Conservation (phyloP, 2,797 vertebrate species). For the Phataginus tetradactyla region DNA sequence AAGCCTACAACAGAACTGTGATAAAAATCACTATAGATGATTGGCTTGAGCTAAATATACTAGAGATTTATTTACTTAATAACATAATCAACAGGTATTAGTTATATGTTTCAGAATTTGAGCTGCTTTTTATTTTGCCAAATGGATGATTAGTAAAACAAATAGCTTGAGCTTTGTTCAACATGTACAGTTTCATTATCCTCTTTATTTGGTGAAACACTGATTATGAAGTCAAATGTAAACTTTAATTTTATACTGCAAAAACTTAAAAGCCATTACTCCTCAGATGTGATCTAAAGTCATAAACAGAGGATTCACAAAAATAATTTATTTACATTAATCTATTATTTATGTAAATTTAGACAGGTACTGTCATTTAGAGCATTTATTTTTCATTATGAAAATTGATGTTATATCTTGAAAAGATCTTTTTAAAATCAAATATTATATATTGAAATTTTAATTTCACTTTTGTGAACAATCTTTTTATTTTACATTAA, state of each 20-base stretch:
- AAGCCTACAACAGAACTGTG: not conserved
- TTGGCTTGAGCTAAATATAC: not conserved
- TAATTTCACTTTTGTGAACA: conserved; percentile 24
- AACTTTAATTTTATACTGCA: conserved; percentile 50
- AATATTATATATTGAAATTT: not conserved
- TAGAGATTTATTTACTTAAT: conserved; percentile 31
- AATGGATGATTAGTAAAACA: conserved; percentile 34
- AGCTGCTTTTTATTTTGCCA: conserved; percentile 1
- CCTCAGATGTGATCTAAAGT: not conserved
- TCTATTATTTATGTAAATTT: conserved; percentile 31
- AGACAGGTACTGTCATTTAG: not conserved
- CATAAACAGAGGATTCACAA: not conserved
- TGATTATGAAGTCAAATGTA: conserved; percentile 13
- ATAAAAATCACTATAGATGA: conserved; percentile 40
- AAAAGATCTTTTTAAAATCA: conserved; percentile 39
- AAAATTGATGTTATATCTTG: not conserved
- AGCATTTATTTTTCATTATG: conserved; percentile 27
- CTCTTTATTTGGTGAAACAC: not conserved
- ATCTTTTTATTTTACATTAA: conserved; percentile 66
- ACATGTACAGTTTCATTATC: conserved; percentile 32
- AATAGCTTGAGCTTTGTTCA: not conserved
- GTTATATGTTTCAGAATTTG: conserved; percentile 37
- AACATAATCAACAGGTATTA: conserved; percentile 47
- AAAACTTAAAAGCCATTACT: not conserved
- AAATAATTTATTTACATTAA: not conserved